Percentiles rank a stretch among this genome's conserved stretches.
These are phyloP conservation scores for Hedya salicella DNA, from an alignment of 2,888 invertebrate species.

Conservation along the genomic window DNA sequence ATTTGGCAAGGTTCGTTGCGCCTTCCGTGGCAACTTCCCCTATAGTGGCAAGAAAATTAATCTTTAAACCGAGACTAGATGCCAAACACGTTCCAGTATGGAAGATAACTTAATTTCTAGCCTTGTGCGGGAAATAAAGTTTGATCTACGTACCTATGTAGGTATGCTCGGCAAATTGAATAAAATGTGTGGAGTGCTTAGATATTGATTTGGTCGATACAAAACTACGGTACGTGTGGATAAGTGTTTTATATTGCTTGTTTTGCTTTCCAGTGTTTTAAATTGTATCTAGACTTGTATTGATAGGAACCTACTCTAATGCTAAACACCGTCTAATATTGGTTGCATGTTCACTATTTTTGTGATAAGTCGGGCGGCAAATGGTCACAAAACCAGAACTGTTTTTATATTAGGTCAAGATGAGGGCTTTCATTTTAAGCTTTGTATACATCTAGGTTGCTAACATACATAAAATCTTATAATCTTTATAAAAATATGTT, in stretches of 20 bases:
- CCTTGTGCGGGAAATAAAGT: slow-evolving; percentile 29
- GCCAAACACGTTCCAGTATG: slow-evolving; percentile 23
- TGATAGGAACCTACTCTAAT: too few species aligned
- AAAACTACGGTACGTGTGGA: neutral
- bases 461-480: too few species aligned
- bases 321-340: too few species aligned
- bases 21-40: slow-evolving; percentile 21
- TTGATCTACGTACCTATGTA: slow-evolving; percentile 3
- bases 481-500: too few species aligned
- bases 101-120: slow-evolving; percentile 22
- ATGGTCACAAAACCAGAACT: too few species aligned
- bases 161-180: slow-evolving; percentile 11
- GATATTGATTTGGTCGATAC: neutral
- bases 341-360: too few species aligned
- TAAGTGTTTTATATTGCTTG: neutral
- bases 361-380: too few species aligned
- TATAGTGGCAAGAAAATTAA: slow-evolving; percentile 30
- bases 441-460: too few species aligned
- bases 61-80: slow-evolving; percentile 25
- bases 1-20: slow-evolving; percentile 40
- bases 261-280: neutral
- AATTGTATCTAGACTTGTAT: neutral
- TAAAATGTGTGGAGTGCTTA: neutral
- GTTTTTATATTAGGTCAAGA: too few species aligned
- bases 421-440: too few species aligned